Conservation (phyloP, 1,140 invertebrate genomes). For the Dendrolimus kikuchii region DNA sequence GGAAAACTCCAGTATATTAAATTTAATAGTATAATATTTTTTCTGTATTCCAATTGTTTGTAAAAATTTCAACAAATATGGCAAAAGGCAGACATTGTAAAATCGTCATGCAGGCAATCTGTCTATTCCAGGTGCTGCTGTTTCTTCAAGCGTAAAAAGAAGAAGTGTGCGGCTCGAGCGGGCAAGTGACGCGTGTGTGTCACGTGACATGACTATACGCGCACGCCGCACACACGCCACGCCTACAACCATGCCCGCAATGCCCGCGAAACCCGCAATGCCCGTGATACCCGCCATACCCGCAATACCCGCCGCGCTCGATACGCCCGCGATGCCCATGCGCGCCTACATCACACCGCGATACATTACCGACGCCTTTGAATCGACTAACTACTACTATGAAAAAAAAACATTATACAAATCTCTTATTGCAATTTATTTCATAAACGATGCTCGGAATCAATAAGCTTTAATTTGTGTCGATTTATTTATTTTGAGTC, state of each 20-base stretch:
- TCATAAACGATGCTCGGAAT: too few species aligned
- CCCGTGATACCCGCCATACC: slow-evolving; percentile 3
- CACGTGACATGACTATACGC: slow-evolving; percentile 24
- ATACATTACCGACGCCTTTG: too few species aligned
- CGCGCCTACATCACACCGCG: neutral
- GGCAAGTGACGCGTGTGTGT: slow-evolving; percentile 78
- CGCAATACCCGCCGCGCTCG: slow-evolving; percentile 9
- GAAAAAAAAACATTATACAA: neutral
- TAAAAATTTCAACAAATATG: slow-evolving; percentile 1
- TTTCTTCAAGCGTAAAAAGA: slow-evolving; percentile 97
- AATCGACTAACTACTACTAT: too few species aligned
- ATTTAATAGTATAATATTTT: too few species aligned
- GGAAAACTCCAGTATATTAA: too few species aligned
- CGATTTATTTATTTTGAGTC: too few species aligned
- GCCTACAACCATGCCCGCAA: slow-evolving; percentile 10
- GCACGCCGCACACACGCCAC: slow-evolving; percentile 6
- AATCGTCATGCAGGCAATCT: slow-evolving; percentile 68
- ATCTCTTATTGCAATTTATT: neutral
- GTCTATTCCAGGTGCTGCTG: slow-evolving; percentile 92
- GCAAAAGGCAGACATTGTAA: slow-evolving; percentile 50
- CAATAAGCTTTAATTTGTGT: too few species aligned
- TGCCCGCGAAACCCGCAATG: slow-evolving; percentile 1
- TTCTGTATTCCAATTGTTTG: neutral
- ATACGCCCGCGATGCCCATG: slow-evolving; percentile 10
- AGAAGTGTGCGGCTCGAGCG: slow-evolving; percentile 86